phyloP scores from a whole-genome alignment of 2,113 vertebrate genomes.

The Mormoops blainvillei region DNA sequence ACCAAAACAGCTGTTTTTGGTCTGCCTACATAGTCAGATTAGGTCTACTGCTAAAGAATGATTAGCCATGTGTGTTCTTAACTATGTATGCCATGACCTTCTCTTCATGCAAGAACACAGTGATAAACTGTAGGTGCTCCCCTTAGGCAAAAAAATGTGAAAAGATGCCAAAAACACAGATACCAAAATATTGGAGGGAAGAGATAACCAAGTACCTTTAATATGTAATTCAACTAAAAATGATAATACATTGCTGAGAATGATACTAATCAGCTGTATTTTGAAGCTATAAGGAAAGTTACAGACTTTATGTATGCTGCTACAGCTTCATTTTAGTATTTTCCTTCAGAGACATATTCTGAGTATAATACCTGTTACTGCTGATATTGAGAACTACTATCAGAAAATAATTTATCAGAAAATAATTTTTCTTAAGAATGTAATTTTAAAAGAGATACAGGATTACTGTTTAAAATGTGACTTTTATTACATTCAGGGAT shows the following conservation, averaged over 20 bases:
- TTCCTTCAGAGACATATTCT: not conserved
- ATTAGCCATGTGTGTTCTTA: not conserved
- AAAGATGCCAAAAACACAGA: not conserved
- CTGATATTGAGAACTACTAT: not conserved
- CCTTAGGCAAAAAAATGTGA: not conserved
- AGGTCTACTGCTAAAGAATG: not conserved
- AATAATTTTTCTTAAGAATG: not conserved
- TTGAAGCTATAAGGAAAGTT: not conserved
- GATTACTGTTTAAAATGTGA: not conserved
- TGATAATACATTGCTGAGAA: not conserved
- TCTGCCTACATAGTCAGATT: too few relatives aligned
- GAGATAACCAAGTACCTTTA: not conserved
- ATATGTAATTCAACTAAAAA: not conserved
- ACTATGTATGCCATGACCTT: not conserved
- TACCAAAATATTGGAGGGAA: not conserved
- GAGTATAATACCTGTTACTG: not conserved
- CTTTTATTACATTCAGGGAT: not conserved
- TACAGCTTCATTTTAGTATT: not conserved
- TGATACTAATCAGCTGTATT: not conserved
- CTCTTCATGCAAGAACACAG: not conserved
- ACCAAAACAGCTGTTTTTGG: not conserved
- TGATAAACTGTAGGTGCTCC: not conserved
- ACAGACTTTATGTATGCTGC: not conserved
- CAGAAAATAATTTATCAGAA: not conserved
- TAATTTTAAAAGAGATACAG: not conserved